Base-by-base conservation (phyloP, 2,888 invertebrate genomes). In the Sesamia inferens region DNA sequence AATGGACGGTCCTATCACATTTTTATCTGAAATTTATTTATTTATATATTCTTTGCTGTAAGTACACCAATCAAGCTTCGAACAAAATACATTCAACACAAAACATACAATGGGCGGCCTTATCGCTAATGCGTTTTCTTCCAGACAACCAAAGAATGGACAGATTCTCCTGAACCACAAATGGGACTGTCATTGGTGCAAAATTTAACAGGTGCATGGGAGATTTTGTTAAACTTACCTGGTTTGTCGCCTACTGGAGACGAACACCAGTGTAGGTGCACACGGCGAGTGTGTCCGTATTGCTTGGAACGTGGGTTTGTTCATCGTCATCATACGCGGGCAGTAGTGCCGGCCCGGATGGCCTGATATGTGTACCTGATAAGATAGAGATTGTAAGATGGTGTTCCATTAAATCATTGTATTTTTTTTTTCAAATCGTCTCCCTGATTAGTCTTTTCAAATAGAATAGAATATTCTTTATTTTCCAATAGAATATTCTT, bases 261-360 rank as follows among this genome's bases (percentile, higher is more conserved):
- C 99, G 91, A 99, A 99, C 5, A 99, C 98, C 55, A 99, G 97
- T 0, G 98, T 97, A 0, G 99, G 99, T 88, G 99, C 99, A 69
- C 96, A 94, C 0, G 99, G 99, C 0, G 99, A 99, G 92, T 99
- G 98, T 70, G 98, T 98, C 63, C 98, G 97, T 80, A 99, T 99
- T 0, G 99, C 99, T 93, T 99, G 99, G 96, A 98, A 99, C 0
- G 99, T 98, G 0, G 99, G 99, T 89, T 99, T 98, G 95, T 99
- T 99, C 99, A 99, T 99, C 0, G 99, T 98, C 79, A 99, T 98
- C 99, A 99, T 99, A 65, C 99, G 97, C 0, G 99, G 99, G 89
- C 99, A 99, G 95, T 99, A 99, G 93, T 99, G 99, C 83, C 99
- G 99, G 6, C 99, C 99, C 0, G 99, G 98, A 92, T 99, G 99